Evolutionary conservation across 2,797 vertebrate species (phyloP).

Genomic region (Bradypus variegatus): DNA sequence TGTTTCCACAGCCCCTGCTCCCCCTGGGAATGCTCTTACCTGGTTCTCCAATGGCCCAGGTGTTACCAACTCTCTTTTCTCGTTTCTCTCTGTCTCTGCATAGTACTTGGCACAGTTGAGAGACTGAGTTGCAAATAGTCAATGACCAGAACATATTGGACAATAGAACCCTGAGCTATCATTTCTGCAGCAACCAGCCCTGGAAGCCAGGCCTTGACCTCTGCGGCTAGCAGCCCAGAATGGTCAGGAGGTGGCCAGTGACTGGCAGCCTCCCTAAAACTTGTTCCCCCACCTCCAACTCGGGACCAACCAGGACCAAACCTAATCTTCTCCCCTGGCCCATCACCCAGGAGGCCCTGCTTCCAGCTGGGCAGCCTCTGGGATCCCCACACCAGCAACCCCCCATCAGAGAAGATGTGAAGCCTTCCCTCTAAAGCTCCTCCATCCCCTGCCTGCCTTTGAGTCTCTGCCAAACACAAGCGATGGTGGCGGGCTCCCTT

Average conservation of each 20-base stretch:
- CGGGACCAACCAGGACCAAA: background rate
- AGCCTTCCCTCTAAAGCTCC: background rate
- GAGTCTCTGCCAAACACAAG: background rate
- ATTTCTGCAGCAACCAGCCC: background rate
- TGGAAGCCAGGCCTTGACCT: accelerated
- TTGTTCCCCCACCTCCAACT: background rate
- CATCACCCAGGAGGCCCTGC: background rate
- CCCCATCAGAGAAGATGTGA: background rate
- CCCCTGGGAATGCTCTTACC: background rate
- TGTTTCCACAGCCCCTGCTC: background rate
- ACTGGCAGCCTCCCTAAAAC: background rate
- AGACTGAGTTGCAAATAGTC: accelerated
- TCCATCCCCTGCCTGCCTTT: background rate
- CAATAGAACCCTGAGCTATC: background rate
- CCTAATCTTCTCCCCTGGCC: background rate
- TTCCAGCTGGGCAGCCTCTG: background rate
- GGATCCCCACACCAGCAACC: background rate
- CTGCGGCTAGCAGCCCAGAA: too few species aligned
- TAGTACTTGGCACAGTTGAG: background rate
- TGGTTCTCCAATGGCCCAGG: background rate
- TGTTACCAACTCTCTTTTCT: accelerated
- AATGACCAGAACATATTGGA: accelerated
- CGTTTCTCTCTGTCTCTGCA: background rate
- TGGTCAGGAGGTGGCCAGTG: accelerated
- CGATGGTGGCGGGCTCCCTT: background rate